Base-by-base conservation (phyloP, 1,140 invertebrate genomes). In the Pseudomyrmex gracilis region DNA sequence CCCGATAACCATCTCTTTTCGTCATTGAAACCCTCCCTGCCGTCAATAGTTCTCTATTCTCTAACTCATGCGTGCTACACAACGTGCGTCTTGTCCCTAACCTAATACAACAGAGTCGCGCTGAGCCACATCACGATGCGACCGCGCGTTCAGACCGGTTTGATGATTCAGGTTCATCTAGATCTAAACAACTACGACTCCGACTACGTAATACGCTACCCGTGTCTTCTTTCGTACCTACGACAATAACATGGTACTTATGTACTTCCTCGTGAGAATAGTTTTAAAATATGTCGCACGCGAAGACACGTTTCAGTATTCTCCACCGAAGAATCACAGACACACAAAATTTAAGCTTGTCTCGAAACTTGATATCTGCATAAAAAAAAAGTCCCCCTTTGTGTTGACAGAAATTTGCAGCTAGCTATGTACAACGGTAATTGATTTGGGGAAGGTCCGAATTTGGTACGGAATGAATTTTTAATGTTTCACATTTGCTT, bases 31-130 rank as follows among this genome's bases (percentile, higher is more conserved):
- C 76, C 68, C 51, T 66, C 83, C 77, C 63, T 49, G 34, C 15
- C 60, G 17, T 61, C 43, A 22, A 66, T 85, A 84, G 67, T 86
- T 84, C 83, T 85, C 85, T 92, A 89, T 89, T 92, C 85, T 86
- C 85, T 86, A 90, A 91, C 87, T 90, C 91, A 91, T 90, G 89
- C 89, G 89, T 90, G 87, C 85, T 93, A 86, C 85, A 91, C 34
- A 34, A 91, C 90, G 85, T 85, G 77, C 66, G 68, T 80, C 85
- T 90, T 86, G 91, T 92, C 92, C 93, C 93, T 93, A 93, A 94
- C 93, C 93, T 94, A 91, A 93, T 94, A 91, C 93, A 94, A 94
- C 92, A 89, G 90, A 90, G 84, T 90, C 88, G 89, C 73, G 87
- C 90, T 90, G 90, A 90, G 91, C 89, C 85, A 87, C 67, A 82